Percentiles rank a stretch among this genome's conserved stretches.
Evolutionary conservation across 2,888 invertebrate species (phyloP).

Genomic region (Eucera pruinosa): DNA sequence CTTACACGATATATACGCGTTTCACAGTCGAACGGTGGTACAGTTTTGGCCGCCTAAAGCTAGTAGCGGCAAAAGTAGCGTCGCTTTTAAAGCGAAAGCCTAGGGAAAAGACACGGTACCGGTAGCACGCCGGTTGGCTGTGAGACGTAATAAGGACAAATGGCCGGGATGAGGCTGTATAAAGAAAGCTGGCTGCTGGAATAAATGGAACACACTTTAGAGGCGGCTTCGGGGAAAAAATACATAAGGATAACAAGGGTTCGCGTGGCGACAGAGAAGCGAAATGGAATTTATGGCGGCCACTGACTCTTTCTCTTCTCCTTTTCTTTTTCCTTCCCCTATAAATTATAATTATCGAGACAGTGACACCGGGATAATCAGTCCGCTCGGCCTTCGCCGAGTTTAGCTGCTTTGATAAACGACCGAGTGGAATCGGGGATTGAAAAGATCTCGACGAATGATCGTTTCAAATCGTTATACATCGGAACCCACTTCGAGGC

Average conservation of each 20-base stretch:
- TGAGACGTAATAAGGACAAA: slow-evolving; percentile 63
- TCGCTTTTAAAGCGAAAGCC: slow-evolving; percentile 7
- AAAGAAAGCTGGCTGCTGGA: slow-evolving; percentile 37
- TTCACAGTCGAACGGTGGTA: too few relatives aligned
- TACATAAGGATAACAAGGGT: slow-evolving; percentile 55
- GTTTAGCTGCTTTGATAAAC: too few relatives aligned
- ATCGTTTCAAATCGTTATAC: too few relatives aligned
- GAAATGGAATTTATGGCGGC: slow-evolving; percentile 37
- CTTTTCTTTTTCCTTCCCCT: neutral
- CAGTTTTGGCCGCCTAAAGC: slow-evolving; percentile 7
- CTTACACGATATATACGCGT: too few relatives aligned
- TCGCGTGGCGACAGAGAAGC: slow-evolving; percentile 19
- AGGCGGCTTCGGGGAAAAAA: slow-evolving; percentile 26
- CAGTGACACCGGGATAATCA: neutral
- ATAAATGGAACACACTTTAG: slow-evolving; percentile 52
- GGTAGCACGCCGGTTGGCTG: neutral
- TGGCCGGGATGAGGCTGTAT: slow-evolving; percentile 34
- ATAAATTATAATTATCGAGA: slow-evolving; percentile 44
- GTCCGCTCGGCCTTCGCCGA: too few relatives aligned
- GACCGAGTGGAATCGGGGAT: too few relatives aligned
- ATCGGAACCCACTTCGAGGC: too few relatives aligned
- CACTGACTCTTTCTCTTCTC: neutral
- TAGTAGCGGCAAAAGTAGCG: too few relatives aligned
- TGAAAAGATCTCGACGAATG: too few relatives aligned
- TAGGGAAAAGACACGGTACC: slow-evolving; percentile 11